Percentiles rank a stretch among this genome's conserved stretches.
These are phyloP conservation scores for Coecobrya sp. DNA, from an alignment of 2,888 invertebrate genomes.

Conservation along the genomic window DNA sequence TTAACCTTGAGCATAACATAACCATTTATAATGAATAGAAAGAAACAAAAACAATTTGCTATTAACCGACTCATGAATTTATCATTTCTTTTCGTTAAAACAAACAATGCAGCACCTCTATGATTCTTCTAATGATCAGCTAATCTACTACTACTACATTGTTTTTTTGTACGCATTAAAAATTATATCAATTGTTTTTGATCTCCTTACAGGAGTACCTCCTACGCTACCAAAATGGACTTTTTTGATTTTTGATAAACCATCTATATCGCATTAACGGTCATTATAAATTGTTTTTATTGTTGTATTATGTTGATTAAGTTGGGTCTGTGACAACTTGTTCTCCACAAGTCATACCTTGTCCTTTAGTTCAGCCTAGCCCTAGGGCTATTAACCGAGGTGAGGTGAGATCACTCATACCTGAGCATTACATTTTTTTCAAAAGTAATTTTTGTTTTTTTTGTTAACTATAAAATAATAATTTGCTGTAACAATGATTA, in stretches of 20 bases:
- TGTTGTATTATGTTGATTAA: slow-evolving; percentile 72
- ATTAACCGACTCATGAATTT: neutral
- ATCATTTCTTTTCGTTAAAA: neutral
- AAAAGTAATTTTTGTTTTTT: neutral
- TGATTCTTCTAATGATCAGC: neutral
- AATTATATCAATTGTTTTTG: neutral
- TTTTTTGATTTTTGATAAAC: slow-evolving; percentile 30
- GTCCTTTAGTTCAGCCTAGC: slow-evolving; percentile 84
- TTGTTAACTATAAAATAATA: neutral
- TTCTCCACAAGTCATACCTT: slow-evolving; percentile 85
- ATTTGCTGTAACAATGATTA: too few species aligned
- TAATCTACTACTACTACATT: neutral
- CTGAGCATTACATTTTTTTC: slow-evolving; percentile 56
- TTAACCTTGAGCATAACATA: too few species aligned
- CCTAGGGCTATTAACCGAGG: slow-evolving; percentile 85
- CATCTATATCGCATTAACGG: neutral
- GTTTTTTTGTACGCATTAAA: neutral
- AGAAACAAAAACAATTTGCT: neutral
- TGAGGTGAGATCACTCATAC: slow-evolving; percentile 86
- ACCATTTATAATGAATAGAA: neutral
- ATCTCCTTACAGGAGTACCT: slow-evolving; percentile 1
- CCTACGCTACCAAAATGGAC: slow-evolving; percentile 24
- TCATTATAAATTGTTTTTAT: slow-evolving; percentile 11
- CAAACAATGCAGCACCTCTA: neutral
- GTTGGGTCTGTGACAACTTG: slow-evolving; percentile 84